These are phyloP conservation scores for Invenusta paracnida DNA, from an alignment of 2,888 invertebrate species.

Conservation along the genomic window DNA sequence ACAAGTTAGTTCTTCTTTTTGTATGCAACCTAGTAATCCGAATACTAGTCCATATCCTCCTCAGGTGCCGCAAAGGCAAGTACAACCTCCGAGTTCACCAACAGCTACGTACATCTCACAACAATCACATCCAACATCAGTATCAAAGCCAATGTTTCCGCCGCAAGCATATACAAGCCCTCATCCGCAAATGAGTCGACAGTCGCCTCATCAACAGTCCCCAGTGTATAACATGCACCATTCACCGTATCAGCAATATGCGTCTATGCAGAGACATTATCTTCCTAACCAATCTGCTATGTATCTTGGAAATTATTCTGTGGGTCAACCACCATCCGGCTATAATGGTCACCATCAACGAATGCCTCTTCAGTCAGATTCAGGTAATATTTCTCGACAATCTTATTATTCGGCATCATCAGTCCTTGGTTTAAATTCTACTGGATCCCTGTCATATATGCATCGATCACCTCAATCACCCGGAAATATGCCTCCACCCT, in stretches of 20 bases:
- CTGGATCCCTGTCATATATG: not conserved
- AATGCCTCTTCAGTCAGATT: not conserved
- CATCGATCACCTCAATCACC: not conserved
- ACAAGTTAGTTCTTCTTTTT: not conserved
- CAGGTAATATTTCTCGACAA: not conserved
- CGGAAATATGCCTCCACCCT: not conserved
- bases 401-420: not conserved
- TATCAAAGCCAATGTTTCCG: not conserved
- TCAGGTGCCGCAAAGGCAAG: not conserved
- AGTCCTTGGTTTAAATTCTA: not conserved
- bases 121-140: not conserved
- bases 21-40: not conserved
- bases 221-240: not conserved
- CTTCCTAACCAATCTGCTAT: not conserved
- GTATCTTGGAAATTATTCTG: not conserved
- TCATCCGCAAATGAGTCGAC: not conserved
- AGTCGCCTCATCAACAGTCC: not conserved
- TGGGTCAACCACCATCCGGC: not conserved
- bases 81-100: not conserved
- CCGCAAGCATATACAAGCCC: not conserved
- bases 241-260: not conserved
- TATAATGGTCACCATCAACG: not conserved
- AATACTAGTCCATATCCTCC: not conserved
- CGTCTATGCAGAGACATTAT: conserved; percentile 3
- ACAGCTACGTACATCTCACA: not conserved